These are phyloP conservation scores for Lepidocyrtoides sp. DNA, from an alignment of 2,888 invertebrate genomes.

Conservation along the genomic window DNA sequence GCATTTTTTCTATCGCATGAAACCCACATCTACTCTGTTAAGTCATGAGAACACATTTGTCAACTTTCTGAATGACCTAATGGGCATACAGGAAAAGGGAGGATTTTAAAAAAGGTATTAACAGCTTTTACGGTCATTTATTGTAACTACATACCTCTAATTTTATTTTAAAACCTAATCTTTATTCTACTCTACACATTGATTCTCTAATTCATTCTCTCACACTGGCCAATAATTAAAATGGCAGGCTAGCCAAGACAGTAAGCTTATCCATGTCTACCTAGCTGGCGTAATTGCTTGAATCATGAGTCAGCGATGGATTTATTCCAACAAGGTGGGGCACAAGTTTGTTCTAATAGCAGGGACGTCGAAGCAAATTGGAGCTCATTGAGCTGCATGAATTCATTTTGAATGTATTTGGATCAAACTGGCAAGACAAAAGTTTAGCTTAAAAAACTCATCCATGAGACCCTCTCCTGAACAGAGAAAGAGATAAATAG, in stretches of 20 bases:
- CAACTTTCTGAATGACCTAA: background rate
- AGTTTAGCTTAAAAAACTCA: background rate
- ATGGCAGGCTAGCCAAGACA: background rate
- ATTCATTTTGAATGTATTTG: conserved; percentile 21
- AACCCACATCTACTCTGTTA: too few species aligned
- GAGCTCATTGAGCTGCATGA: background rate
- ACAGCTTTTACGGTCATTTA: background rate
- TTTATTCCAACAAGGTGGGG: conserved; percentile 4
- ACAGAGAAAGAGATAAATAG: background rate
- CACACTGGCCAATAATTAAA: conserved; percentile 38
- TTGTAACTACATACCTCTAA: too few species aligned
- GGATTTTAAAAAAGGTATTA: too few species aligned
- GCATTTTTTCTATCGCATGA: too few species aligned
- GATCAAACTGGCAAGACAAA: background rate
- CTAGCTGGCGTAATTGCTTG: background rate
- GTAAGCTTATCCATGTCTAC: too few species aligned
- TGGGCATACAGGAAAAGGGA: background rate
- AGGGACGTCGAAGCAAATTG: background rate
- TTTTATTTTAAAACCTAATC: too few species aligned
- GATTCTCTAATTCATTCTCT: too few species aligned
- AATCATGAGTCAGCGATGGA: too few species aligned
- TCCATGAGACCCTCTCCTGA: background rate
- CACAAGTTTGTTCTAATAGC: background rate
- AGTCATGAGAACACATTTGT: too few species aligned
- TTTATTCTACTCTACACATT: background rate